phyloP scores from a whole-genome alignment of 1,140 invertebrate species.

The Anastrepha ludens region DNA sequence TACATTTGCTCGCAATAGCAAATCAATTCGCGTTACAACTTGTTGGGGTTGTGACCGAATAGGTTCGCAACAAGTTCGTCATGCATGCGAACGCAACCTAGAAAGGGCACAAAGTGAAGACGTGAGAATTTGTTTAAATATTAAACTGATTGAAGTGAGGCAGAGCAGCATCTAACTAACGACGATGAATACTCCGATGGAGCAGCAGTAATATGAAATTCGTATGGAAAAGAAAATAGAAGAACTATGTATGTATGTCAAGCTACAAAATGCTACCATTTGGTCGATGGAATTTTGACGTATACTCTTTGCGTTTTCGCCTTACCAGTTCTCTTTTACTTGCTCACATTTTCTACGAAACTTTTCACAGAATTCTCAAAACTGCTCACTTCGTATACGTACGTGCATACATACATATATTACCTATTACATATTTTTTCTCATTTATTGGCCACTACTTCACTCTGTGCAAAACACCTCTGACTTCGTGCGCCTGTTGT shows the following conservation, averaged over 20 bases:
- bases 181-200: neutral
- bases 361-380: neutral
- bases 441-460: neutral
- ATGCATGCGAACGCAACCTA: neutral
- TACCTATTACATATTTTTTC: neutral
- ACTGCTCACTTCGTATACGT: neutral
- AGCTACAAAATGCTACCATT: too few relatives aligned
- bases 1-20: neutral
- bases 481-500: neutral
- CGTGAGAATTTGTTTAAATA: neutral
- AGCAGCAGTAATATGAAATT: neutral
- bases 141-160: neutral
- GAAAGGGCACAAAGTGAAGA: neutral
- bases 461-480: neutral
- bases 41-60: neutral
- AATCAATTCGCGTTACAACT: neutral
- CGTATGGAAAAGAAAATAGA: neutral
- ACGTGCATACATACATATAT: too few relatives aligned
- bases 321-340: neutral
- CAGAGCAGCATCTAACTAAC: neutral
- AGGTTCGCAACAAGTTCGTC: constrained; percentile 6
- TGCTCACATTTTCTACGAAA: too few relatives aligned
- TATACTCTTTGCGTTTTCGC: neutral
- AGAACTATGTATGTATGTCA: neutral
- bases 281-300: neutral